A percentile compares a stretch with the other conserved stretches of the same genome.
Evolutionary conservation across 2,113 vertebrate genomes (phyloP).

Genomic region (Coptodon bakossiorum): DNA sequence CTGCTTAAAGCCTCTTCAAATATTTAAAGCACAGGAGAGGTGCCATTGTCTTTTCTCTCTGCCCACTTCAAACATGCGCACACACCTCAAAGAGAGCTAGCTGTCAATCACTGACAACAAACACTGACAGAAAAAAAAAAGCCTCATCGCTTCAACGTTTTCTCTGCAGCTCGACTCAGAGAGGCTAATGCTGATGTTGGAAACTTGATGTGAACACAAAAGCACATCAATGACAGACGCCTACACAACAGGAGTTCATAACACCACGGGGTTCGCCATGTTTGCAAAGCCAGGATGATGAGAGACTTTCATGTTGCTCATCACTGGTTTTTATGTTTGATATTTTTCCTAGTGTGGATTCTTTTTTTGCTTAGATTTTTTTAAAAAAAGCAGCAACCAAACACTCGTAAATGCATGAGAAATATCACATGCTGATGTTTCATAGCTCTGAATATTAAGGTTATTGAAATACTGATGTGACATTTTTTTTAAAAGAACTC

Average conservation of each 20-base stretch:
- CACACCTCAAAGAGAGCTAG: slow-evolving; percentile 19
- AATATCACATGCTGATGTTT: background rate
- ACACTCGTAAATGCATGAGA: background rate
- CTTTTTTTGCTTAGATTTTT: background rate
- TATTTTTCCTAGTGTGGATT: background rate
- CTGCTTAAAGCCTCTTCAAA: slow-evolving; percentile 52
- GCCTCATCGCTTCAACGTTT: background rate
- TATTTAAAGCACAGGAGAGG: slow-evolving; percentile 41
- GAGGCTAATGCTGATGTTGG: background rate
- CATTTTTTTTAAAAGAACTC: background rate
- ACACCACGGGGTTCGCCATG: background rate
- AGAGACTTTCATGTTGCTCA: background rate
- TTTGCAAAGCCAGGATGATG: background rate
- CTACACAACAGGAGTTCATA: background rate
- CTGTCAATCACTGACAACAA: slow-evolving; percentile 40
- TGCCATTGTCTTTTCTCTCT: slow-evolving; percentile 21
- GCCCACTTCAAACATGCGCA: slow-evolving; percentile 31
- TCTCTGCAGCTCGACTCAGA: background rate
- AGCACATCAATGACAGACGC: background rate
- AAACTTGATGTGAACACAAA: background rate
- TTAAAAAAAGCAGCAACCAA: background rate
- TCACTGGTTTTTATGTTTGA: background rate
- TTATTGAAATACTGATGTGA: background rate
- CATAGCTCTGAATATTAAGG: background rate
- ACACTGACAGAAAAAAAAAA: background rate